These are phyloP conservation scores for Loriculus beryllinus DNA, from an alignment of 2,797 vertebrate genomes.

Conservation along the genomic window DNA sequence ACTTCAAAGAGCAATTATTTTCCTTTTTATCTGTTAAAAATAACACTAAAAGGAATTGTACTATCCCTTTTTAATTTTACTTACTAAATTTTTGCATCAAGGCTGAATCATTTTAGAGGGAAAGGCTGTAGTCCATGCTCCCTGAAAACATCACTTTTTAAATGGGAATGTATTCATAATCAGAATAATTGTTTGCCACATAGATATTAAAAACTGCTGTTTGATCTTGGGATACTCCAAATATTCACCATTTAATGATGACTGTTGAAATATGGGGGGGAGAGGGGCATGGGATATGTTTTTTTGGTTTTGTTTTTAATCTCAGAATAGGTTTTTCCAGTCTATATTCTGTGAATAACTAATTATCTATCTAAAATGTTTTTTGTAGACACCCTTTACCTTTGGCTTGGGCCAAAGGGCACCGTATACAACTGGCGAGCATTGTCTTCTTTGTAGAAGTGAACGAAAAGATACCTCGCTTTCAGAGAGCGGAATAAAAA, in stretches of 20 bases:
- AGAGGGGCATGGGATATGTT: background rate
- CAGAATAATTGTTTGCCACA: background rate
- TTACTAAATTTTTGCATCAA: background rate
- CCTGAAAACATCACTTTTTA: background rate
- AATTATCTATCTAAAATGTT: background rate
- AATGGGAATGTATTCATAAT: background rate
- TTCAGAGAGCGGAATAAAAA: constrained; percentile 82
- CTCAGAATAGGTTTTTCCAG: background rate
- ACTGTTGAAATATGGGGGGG: background rate
- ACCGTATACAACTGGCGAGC: constrained; percentile 91
- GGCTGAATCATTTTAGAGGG: background rate
- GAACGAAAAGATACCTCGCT: constrained; percentile 88
- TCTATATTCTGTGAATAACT: background rate
- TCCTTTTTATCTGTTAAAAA: background rate
- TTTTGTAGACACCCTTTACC: constrained; percentile 89
- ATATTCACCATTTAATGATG: background rate
- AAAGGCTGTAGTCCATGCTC: background rate
- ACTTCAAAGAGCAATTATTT: background rate
- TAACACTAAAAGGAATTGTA: background rate
- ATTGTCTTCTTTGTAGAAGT: constrained; percentile 93
- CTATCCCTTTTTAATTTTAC: background rate
- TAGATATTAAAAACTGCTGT: background rate
- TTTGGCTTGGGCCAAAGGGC: constrained; percentile 94
- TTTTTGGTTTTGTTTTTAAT: background rate
- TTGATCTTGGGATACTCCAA: background rate